Evolutionary conservation across 2,797 vertebrate genomes (phyloP).

Genomic region (Schizothorax lantsangensis): DNA sequence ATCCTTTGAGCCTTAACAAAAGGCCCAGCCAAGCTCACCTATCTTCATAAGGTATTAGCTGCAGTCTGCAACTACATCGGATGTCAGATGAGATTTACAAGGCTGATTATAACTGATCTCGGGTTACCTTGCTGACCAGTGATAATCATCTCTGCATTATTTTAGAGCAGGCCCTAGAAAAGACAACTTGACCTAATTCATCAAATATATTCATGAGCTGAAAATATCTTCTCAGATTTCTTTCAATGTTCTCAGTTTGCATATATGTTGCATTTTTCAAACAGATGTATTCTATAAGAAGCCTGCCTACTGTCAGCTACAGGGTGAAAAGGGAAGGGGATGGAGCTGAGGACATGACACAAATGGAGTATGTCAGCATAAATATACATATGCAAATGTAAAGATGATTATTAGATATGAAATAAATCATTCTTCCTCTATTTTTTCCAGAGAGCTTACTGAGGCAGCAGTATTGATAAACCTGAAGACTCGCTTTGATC

Average conservation of each 20-base stretch:
- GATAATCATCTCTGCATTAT: conserved; percentile 37
- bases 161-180: background rate
- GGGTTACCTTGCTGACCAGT: conserved; percentile 45
- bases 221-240: conserved; percentile 5
- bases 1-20: conserved; percentile 50
- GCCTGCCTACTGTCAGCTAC: conserved; percentile 80
- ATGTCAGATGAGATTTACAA: conserved; percentile 62
- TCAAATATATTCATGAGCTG: background rate
- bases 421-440: conserved; percentile 40
- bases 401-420: background rate
- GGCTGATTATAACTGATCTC: conserved; percentile 54
- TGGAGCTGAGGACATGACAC: conserved; percentile 94
- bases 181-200: conserved; percentile 34
- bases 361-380: conserved; percentile 87
- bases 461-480: conserved; percentile 90
- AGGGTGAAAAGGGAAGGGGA: conserved; percentile 81
- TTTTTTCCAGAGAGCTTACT: conserved; percentile 87
- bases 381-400: conserved; percentile 20
- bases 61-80: conserved; percentile 42
- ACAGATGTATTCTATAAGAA: conserved; percentile 91
- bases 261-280: conserved; percentile 46
- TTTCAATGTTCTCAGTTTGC: conserved; percentile 22
- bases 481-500: conserved; percentile 89
- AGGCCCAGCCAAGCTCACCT: conserved; percentile 52
- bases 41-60: conserved; percentile 56